Evolutionary conservation across 2,797 vertebrate genomes (phyloP), one percentile per base, ranked within the genome.

Genomic region (Naso thynnoides): DNA sequence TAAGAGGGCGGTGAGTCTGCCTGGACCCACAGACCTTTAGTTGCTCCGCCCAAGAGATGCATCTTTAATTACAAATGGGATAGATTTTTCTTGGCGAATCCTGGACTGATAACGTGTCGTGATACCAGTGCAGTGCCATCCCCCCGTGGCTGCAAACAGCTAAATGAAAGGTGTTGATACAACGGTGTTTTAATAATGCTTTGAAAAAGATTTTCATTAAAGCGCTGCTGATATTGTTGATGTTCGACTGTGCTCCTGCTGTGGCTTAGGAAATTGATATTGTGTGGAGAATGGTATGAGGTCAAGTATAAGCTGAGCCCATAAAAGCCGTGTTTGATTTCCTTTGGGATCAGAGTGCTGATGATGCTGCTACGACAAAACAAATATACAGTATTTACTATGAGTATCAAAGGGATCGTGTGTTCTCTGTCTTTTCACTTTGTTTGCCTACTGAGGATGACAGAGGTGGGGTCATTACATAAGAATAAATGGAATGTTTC

Each of bases 241-340:
- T 60, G 75, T 53, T 59, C 6, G 11, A 38, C 49, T 21, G 48
- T 9, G 71, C 68, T 76, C 44, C 47, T 67, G 50, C 63, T 16
- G 29, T 54, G 58, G 52, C 67, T 79, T 6, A 47, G 63, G 48
- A 73, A 81, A 68, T 44, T 55, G 80, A 82, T 84, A 88, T 45
- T 0, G 55, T 76, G 48, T 45, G 50, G 45, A 72, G 67, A 78
- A 78, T 27, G 53, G 50, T 39, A 33, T n/a, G 36, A 73, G 72
- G 65, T 74, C 68, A 79, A 69, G 45, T 47, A 60, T 5, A 39
- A 36, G 38, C 49, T 66, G 21, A 60, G 47, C 47, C 21, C 13
- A 18, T 56, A 59, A 69, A 44, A 80, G 76, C 74, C 18, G 15
- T 16, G 33, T 86, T 89, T 91, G 72, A 91, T 90, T 91, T 92